Percentiles rank a stretch among this genome's conserved stretches.
These are phyloP conservation scores for Temnopleurus reevesii DNA, from an alignment of 53 echinoderm and acorn worm species.

Conservation along the genomic window DNA sequence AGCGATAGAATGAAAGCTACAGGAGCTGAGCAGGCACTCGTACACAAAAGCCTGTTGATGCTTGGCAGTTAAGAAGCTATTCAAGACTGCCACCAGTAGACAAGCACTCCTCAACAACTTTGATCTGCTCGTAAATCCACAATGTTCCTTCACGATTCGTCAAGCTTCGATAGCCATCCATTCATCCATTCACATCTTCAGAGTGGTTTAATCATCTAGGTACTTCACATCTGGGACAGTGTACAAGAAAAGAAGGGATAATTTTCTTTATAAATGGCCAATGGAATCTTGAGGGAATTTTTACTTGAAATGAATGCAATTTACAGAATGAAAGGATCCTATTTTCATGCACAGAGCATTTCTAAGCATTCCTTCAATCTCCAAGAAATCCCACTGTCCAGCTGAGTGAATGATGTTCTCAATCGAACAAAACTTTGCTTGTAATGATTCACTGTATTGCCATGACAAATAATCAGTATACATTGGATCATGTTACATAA, in stretches of 20 bases:
- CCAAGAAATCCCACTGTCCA: too few species aligned
- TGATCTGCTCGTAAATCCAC: neutral
- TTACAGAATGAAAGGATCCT: too few species aligned
- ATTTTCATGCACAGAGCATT: too few species aligned
- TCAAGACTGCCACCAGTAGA: neutral
- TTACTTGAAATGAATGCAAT: neutral
- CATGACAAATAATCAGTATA: too few species aligned
- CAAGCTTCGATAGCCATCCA: neutral
- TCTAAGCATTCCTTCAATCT: too few species aligned
- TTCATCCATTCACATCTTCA: slow-evolving; percentile 13
- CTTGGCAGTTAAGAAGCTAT: neutral
- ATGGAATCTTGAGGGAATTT: neutral
- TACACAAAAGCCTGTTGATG: neutral
- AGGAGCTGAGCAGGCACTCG: neutral
- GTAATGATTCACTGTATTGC: too few species aligned
- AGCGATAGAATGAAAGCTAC: neutral
- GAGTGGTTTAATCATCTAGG: neutral
- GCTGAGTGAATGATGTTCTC: too few species aligned
- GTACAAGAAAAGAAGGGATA: neutral
- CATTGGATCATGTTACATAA: too few species aligned
- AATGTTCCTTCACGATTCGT: neutral
- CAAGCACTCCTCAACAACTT: neutral
- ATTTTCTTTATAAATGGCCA: neutral
- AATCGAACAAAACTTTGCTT: too few species aligned
- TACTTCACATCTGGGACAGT: neutral